A percentile compares a stretch with the other conserved stretches of the same genome.
Evolutionary conservation across 2,888 invertebrate species (phyloP).

Genomic region (Ophion obscuratus): DNA sequence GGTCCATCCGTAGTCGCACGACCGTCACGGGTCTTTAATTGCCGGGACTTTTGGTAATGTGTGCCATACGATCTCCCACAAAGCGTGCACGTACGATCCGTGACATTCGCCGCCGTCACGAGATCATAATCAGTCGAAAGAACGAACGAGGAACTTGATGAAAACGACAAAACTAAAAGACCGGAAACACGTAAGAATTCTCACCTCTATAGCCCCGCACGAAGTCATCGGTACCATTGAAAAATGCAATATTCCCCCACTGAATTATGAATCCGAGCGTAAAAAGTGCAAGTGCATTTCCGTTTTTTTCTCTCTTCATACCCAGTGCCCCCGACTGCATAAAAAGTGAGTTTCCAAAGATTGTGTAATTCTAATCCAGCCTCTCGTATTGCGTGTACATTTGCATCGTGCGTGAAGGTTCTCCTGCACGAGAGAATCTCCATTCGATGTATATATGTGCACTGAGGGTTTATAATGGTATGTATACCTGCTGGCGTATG

Average conservation of each 20-base stretch:
- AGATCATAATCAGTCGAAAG: conserved; percentile 49
- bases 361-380: conserved; percentile 45
- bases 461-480: conserved; percentile 13
- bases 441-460: conserved; percentile 6
- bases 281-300: conserved; percentile 1
- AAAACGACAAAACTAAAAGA: neutral
- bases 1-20: conserved; percentile 21
- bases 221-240: neutral
- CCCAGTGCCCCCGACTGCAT: conserved; percentile 38
- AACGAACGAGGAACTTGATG: conserved; percentile 22
- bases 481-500: conserved; percentile 20
- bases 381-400: conserved; percentile 31
- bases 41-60: conserved; percentile 53
- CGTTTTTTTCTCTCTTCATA: conserved; percentile 24
- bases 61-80: conserved; percentile 1
- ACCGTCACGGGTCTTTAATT: conserved; percentile 46
- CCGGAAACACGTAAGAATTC: neutral
- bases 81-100: conserved; percentile 12
- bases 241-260: conserved; percentile 5
- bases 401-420: conserved; percentile 51
- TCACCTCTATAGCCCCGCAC: neutral
- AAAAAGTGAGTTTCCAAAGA: conserved; percentile 55
- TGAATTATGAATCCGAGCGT: conserved; percentile 1
- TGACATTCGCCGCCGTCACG: conserved; percentile 41
- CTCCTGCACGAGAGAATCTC: conserved; percentile 40